Conservation (phyloP, 2,888 invertebrate genomes). For the Drosophila parthenogenetica region DNA sequence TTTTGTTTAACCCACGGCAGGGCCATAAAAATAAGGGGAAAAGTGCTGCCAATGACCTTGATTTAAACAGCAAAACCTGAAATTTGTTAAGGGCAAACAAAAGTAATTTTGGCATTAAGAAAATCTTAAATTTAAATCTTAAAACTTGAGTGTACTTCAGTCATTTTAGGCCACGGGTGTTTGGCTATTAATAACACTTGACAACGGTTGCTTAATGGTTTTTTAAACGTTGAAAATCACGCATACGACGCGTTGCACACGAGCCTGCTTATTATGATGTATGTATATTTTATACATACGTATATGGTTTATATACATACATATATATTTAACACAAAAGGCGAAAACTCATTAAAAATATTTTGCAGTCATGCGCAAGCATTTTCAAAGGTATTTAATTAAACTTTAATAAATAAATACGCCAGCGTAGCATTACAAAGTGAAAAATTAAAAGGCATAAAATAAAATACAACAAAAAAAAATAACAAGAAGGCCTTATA, state of each 20-base stretch:
- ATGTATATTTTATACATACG: constrained; percentile 2
- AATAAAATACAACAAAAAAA: constrained; percentile 46
- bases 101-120: background rate
- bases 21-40: constrained; percentile 23
- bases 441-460: constrained; percentile 57
- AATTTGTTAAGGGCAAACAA: background rate
- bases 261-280: constrained; percentile 11
- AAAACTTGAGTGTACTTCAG: background rate
- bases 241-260: constrained; percentile 46
- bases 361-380: constrained; percentile 69
- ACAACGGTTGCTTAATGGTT: constrained; percentile 26
- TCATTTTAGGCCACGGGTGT: background rate
- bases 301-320: background rate
- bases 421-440: constrained; percentile 43
- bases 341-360: constrained; percentile 78
- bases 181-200: constrained; percentile 6
- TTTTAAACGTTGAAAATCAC: constrained; percentile 56
- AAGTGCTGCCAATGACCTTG: constrained; percentile 32
- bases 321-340: constrained; percentile 54
- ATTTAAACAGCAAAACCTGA: constrained; percentile 7
- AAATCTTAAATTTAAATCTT: background rate
- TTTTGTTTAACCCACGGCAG: constrained; percentile 26
- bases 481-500: constrained; percentile 21
- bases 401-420: constrained; percentile 74
- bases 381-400: constrained; percentile 77